These are phyloP conservation scores for Myanophis thanlyinensis DNA, from an alignment of 2,113 vertebrate genomes.

Conservation along the genomic window DNA sequence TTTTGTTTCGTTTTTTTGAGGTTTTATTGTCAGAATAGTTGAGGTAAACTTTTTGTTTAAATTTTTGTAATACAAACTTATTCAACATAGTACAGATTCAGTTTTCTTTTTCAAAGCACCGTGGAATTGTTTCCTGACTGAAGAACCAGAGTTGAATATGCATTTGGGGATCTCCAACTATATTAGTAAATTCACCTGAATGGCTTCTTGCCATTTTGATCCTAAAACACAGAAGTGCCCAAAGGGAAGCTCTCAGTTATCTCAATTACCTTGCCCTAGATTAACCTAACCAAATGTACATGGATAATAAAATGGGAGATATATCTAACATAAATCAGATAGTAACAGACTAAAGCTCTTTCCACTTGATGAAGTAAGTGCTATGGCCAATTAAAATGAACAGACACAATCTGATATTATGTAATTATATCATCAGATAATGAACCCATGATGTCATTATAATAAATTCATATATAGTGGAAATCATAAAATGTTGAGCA, in stretches of 20 bases:
- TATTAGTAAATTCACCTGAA: neutral
- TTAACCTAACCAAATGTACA: neutral
- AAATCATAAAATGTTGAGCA: slow-evolving; percentile 5
- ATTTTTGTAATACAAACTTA: neutral
- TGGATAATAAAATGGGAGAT: neutral
- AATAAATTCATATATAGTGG: slow-evolving; percentile 15
- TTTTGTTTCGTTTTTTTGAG: neutral
- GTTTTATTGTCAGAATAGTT: neutral
- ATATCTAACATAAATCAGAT: slow-evolving; percentile 20
- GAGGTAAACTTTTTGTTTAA: neutral
- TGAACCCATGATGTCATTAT: neutral
- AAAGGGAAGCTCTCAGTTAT: neutral
- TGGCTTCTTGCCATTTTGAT: neutral
- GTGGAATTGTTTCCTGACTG: neutral
- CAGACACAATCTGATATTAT: neutral
- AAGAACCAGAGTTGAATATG: neutral
- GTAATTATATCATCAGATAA: slow-evolving; percentile 12
- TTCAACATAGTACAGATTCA: neutral
- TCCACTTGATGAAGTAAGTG: slow-evolving; percentile 10
- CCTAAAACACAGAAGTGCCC: neutral
- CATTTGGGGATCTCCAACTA: neutral
- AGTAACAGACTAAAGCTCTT: neutral
- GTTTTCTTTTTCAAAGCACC: neutral
- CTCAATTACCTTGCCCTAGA: accelerated
- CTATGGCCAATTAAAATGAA: neutral